A percentile compares a stretch with the other conserved stretches of the same genome.
Evolutionary conservation across 2,797 vertebrate genomes (phyloP).

Genomic region (Enteromius viviparus): DNA sequence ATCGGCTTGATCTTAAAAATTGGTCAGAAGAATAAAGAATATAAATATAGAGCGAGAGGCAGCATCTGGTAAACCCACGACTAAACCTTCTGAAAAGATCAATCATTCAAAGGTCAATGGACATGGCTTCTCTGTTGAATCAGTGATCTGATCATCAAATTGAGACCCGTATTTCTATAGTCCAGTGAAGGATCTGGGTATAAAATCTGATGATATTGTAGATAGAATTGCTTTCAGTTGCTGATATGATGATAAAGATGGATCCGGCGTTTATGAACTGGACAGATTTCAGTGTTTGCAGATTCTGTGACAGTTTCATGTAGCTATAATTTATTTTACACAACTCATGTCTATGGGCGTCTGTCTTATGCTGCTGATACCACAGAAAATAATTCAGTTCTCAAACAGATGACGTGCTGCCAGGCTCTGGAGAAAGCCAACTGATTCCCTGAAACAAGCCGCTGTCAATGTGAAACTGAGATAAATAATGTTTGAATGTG

Average conservation of each 20-base stretch:
- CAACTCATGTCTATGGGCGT: background rate
- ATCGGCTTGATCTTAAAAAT: background rate
- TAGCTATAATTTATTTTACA: background rate
- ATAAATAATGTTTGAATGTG: background rate
- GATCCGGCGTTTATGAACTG: background rate
- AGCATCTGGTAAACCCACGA: background rate
- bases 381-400: background rate
- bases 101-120: slow-evolving; percentile 13
- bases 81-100: background rate
- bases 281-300: slow-evolving; percentile 1
- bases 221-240: background rate
- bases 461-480: background rate
- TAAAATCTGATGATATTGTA: background rate
- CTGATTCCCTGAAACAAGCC: background rate
- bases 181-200: background rate
- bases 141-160: background rate
- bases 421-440: background rate
- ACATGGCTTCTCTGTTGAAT: background rate
- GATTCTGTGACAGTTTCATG: background rate
- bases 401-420: background rate
- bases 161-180: background rate
- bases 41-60: background rate
- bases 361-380: background rate
- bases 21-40: background rate
- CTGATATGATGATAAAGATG: background rate